Evolutionary conservation across 2,888 invertebrate species (phyloP), one percentile per base, ranked within the genome.

Genomic region (Alentia gelatinosa): DNA sequence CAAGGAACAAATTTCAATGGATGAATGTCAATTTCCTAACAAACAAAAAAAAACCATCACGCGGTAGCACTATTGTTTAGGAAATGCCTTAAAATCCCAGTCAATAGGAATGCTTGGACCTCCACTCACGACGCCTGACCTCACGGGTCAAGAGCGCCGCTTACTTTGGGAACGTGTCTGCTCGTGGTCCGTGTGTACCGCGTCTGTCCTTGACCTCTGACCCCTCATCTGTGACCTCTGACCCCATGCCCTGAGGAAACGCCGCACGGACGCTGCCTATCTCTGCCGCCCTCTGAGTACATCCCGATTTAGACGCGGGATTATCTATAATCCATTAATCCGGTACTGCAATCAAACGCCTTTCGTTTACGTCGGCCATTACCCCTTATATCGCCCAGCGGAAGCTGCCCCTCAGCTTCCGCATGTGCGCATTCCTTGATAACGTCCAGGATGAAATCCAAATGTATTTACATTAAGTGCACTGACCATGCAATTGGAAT

Each of bases 261-360:
- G 19, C 56, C 5, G 56, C 9, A 15, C 15, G 47, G 56, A 56
- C 9, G 3, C 56, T 56, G 56, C 19, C n/a, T n/a, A 56, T 56
- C 19, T n/a, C 5, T 19, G 12, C 56, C 56, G 19, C 56, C 56
- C n/a, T n/a, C 56, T 12, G 56, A 9, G 56, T n/a, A 56, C 19
- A 3, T 19, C 56, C 56, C 3, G 56, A 56, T 56, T 56, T 56
- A 56, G 12, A 4, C 56, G 23, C n/a, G 3, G 56, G 56, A 56
- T 56, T 56, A 56, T 56, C 56, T 56, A 56, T 56, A 56, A 56
- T 56, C 56, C 56, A 56, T 56, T 56, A 56, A 56, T 56, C 56
- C 56, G n/a, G 19, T 19, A 47, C 7, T 4, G 56, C 19, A 56
- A n/a, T 56, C 56, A 56, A 56, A n/a, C 23, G 56, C 19, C 23